A percentile compares a stretch with the other conserved stretches of the same genome.
phyloP scores from a whole-genome alignment of 1,140 invertebrate genomes.

The Schmidtea mediterranea region DNA sequence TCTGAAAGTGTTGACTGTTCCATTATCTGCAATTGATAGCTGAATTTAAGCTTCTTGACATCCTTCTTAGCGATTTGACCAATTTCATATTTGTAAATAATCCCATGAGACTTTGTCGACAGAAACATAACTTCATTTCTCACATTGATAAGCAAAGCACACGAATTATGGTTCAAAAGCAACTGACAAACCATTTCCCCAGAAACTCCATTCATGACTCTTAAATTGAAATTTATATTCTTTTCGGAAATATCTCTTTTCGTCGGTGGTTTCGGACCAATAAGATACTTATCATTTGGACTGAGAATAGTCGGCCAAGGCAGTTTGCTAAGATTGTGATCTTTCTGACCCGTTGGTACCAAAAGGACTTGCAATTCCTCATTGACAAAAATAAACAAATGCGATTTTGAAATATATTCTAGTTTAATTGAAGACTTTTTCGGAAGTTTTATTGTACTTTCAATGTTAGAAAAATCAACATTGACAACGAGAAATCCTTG shows the following conservation, averaged over 20 bases:
- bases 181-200: background rate
- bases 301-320: background rate
- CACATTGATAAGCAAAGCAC: background rate
- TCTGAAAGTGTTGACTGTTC: background rate
- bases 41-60: background rate
- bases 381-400: background rate
- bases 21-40: background rate
- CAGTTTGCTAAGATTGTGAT: background rate
- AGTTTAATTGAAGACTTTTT: background rate
- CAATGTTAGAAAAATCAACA: background rate
- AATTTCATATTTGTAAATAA: background rate
- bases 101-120: background rate
- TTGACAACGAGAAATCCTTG: background rate
- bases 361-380: background rate
- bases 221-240: background rate
- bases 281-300: conserved; percentile 1
- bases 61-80: background rate
- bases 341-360: background rate
- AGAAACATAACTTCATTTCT: background rate
- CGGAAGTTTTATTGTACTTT: background rate
- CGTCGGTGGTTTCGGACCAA: background rate
- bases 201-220: background rate
- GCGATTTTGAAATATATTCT: background rate
- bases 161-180: background rate
- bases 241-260: background rate